These are phyloP conservation scores for Trinorchestia longiramus DNA, from an alignment of 1,140 invertebrate species.

Conservation along the genomic window DNA sequence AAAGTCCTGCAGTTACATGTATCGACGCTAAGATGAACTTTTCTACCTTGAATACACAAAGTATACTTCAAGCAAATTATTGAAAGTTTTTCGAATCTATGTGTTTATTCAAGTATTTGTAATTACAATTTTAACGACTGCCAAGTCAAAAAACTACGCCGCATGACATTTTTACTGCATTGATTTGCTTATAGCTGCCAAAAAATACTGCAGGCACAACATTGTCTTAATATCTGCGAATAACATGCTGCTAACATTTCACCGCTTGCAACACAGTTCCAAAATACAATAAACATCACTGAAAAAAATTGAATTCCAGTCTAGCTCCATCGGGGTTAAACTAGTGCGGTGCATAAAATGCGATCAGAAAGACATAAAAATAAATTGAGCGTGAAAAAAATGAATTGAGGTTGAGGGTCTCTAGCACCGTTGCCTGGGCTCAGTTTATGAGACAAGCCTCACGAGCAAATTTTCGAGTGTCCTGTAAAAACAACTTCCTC, in stretches of 20 bases:
- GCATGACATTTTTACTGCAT: no score
- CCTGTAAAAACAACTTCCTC: slow-evolving; percentile 9
- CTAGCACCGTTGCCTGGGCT: neutral
- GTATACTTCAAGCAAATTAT: no score
- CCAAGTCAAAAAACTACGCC: no score
- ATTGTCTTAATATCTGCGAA: neutral
- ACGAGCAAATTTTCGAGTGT: neutral
- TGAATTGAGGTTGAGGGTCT: neutral
- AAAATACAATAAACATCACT: neutral
- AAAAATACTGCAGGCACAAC: neutral
- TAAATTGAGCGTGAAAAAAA: neutral
- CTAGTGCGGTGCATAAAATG: neutral
- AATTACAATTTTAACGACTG: no score
- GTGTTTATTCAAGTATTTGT: no score
- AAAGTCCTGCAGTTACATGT: no score
- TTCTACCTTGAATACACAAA: no score
- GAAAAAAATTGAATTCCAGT: neutral
- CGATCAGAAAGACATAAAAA: neutral
- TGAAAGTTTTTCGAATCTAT: no score
- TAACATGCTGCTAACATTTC: neutral
- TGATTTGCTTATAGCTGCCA: neutral
- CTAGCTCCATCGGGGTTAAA: neutral
- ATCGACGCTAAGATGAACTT: no score
- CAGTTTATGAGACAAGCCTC: slow-evolving; percentile 24
- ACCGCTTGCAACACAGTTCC: neutral